Conservation (phyloP, 1,140 invertebrate species). For the Solenopsis invicta region DNA sequence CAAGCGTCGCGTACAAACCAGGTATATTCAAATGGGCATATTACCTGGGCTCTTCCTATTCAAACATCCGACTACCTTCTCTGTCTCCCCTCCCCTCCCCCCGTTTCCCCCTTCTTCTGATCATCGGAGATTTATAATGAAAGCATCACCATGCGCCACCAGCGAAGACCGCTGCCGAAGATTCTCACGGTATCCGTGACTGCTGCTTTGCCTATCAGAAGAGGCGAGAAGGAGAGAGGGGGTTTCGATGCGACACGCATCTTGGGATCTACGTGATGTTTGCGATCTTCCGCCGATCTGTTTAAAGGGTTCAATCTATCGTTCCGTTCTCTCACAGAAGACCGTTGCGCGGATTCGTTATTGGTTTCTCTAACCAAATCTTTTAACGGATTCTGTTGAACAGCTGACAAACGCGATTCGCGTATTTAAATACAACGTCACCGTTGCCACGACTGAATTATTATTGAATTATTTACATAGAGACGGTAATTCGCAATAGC, state of each 20-base stretch:
- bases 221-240: neutral
- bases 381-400: constrained; percentile 66
- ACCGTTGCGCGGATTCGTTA: constrained; percentile 64
- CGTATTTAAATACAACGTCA: constrained; percentile 41
- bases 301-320: constrained; percentile 69
- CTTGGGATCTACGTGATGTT: constrained; percentile 43
- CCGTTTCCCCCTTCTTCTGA: constrained; percentile 63
- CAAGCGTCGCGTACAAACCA: constrained; percentile 60
- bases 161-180: constrained; percentile 80
- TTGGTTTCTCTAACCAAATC: constrained; percentile 30
- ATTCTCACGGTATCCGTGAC: constrained; percentile 72
- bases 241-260: constrained; percentile 32
- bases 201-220: constrained; percentile 82
- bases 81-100: constrained; percentile 39
- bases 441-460: neutral
- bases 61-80: constrained; percentile 76
- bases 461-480: constrained; percentile 5
- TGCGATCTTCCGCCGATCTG: constrained; percentile 64
- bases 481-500: neutral
- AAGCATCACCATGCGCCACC: constrained; percentile 77
- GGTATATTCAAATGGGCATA: constrained; percentile 84
- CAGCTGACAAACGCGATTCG: constrained; percentile 28
- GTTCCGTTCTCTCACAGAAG: constrained; percentile 63
- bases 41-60: constrained; percentile 85
- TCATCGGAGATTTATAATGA: constrained; percentile 85